Evolutionary conservation across 2,888 invertebrate genomes (phyloP).

Genomic region (Rotaria macrura): DNA sequence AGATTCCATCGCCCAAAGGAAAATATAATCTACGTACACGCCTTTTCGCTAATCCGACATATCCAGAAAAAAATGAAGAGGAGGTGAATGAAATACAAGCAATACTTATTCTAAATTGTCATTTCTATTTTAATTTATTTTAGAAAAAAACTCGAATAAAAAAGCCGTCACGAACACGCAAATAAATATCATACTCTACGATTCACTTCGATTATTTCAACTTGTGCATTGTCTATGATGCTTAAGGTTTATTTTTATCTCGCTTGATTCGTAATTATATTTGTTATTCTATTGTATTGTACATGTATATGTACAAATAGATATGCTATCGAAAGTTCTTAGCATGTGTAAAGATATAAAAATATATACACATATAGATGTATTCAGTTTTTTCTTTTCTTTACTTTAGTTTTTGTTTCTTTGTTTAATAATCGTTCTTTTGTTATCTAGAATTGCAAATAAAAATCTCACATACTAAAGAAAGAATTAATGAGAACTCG

Average conservation of each 20-base stretch:
- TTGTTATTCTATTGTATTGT: background rate
- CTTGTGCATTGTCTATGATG: background rate
- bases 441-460: background rate
- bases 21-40: constrained; percentile 13
- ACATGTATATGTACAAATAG: background rate
- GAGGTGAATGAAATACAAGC: background rate
- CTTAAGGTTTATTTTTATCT: background rate
- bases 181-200: background rate
- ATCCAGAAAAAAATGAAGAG: background rate
- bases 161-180: background rate
- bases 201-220: background rate
- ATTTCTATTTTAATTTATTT: background rate
- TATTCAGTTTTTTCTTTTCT: background rate
- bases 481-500: background rate
- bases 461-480: background rate
- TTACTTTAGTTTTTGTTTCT: background rate
- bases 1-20: background rate
- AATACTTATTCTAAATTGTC: too few relatives aligned
- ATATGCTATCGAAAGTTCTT: background rate
- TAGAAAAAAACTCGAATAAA: background rate
- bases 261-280: background rate
- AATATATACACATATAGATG: too few relatives aligned
- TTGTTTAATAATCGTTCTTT: background rate
- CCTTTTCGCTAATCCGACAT: background rate
- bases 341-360: background rate